Evolutionary conservation across 2,797 vertebrate genomes (phyloP).

Genomic region (Calcarius lapponicus): DNA sequence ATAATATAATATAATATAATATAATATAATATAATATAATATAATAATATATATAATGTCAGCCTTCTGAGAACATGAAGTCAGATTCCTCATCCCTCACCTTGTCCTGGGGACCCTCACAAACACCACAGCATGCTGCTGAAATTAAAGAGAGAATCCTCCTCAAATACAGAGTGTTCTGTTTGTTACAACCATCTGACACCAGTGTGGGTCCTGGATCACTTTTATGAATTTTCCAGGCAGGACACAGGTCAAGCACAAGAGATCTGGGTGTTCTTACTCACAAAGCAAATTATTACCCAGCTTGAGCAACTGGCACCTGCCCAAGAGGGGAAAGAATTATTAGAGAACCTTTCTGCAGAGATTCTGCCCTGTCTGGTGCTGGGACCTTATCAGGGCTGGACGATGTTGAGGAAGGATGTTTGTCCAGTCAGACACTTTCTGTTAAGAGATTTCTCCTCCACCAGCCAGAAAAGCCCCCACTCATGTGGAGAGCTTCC

Average conservation of each 20-base stretch:
- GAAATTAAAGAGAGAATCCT: neutral
- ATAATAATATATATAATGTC: too few species aligned
- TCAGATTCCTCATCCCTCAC: too few species aligned
- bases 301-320: neutral
- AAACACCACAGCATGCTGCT: too few species aligned
- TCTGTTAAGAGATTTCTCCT: constrained; percentile 41
- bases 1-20: too few species aligned
- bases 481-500: constrained; percentile 60
- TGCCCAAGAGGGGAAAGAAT: neutral
- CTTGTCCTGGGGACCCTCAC: too few species aligned
- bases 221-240: neutral
- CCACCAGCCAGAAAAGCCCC: neutral
- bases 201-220: neutral
- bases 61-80: too few species aligned
- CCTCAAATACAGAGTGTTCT: neutral
- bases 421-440: constrained; percentile 54
- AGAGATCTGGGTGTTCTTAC: neutral
- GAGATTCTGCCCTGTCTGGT: neutral
- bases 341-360: neutral
- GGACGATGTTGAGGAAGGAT: constrained; percentile 10
- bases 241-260: neutral
- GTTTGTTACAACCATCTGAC: neutral
- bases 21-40: too few species aligned
- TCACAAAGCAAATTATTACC: neutral
- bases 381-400: constrained; percentile 37